phyloP scores from a whole-genome alignment of 53 echinoderm and acorn worm genomes.

The Echinarachnius parma region DNA sequence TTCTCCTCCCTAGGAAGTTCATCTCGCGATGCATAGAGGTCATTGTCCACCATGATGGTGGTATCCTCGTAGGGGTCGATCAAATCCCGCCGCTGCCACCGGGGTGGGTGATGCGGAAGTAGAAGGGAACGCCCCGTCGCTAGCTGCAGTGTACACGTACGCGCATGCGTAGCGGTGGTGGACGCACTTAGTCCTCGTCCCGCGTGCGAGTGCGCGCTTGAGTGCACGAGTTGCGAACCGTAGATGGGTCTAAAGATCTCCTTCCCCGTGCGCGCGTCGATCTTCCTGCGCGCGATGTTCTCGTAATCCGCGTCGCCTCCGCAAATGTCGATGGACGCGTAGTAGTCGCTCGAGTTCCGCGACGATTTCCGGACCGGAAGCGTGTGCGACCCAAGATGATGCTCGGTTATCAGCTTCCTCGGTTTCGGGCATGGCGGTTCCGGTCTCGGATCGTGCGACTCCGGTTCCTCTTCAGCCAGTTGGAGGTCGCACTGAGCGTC shows the following conservation, averaged over 20 bases:
- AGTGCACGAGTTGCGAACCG: conserved; percentile 14
- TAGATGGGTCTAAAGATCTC: conserved; percentile 21
- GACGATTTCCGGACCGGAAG: conserved; percentile 21
- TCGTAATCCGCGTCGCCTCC: conserved; percentile 26
- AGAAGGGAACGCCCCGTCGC: not conserved
- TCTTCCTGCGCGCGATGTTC: conserved; percentile 35
- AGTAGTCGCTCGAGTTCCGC: conserved; percentile 38
- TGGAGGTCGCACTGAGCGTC: conserved; percentile 25
- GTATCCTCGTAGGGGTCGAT: conserved; percentile 34
- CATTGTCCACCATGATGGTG: conserved; percentile 39
- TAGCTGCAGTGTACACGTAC: not conserved
- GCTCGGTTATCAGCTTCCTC: not conserved
- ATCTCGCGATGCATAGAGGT: conserved; percentile 30
- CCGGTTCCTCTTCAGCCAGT: conserved; percentile 2
- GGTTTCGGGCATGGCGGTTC: not conserved
- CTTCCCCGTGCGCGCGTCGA: conserved; percentile 20
- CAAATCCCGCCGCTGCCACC: not conserved
- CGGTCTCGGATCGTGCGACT: not conserved
- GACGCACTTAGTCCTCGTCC: not conserved
- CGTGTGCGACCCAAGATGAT: conserved; percentile 8
- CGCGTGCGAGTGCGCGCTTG: too few relatives aligned
- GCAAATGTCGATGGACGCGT: conserved; percentile 33
- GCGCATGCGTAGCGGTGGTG: conserved; percentile 6
- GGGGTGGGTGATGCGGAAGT: not conserved
- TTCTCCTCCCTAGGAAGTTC: conserved; percentile 13